Evolutionary conservation across 2,888 invertebrate species (phyloP).

Genomic region (Nemurella pictetii): DNA sequence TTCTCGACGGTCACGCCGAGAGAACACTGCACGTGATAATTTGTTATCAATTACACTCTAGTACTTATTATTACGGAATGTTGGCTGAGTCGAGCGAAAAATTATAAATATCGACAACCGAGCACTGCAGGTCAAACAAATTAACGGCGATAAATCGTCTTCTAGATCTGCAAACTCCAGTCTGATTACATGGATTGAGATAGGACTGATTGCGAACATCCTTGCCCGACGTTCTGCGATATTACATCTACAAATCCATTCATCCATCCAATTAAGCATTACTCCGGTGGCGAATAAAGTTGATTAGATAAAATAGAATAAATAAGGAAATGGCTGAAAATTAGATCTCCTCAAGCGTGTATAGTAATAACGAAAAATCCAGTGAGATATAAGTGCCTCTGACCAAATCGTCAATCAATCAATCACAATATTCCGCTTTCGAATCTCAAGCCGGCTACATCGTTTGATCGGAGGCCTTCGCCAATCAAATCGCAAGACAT

Average conservation of each 20-base stretch:
- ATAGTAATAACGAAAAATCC: not conserved
- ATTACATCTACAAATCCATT: not conserved
- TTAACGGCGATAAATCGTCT: no score
- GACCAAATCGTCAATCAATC: not conserved
- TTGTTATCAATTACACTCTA: not conserved
- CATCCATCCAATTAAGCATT: not conserved
- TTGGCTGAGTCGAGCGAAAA: not conserved
- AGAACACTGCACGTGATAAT: not conserved
- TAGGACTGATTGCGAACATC: not conserved
- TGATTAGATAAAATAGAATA: not conserved
- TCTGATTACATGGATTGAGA: not conserved
- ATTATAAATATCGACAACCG: not conserved
- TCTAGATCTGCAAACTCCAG: no score
- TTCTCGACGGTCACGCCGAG: not conserved
- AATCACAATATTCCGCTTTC: not conserved
- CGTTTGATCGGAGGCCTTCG: not conserved
- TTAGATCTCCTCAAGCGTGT: not conserved
- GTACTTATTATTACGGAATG: not conserved
- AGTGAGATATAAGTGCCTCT: not conserved
- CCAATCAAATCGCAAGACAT: not conserved
- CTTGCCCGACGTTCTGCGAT: not conserved
- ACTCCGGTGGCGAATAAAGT: not conserved
- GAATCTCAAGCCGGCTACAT: not conserved
- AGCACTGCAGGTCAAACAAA: not conserved
- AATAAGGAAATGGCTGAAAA: not conserved